Evolutionary conservation across 1,140 invertebrate genomes (phyloP).

Genomic region (Polyergus mexicanus): DNA sequence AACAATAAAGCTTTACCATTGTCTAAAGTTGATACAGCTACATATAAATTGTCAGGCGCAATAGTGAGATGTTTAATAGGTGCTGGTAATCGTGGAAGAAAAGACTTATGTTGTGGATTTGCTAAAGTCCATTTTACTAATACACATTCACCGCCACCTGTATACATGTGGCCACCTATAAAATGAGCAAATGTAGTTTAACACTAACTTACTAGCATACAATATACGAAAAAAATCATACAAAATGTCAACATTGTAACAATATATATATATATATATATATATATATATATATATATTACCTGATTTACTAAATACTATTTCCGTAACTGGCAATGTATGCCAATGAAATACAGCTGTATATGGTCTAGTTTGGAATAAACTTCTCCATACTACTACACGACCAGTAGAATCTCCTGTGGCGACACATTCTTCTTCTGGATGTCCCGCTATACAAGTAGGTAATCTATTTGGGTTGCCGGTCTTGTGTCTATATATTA

Average conservation of each 20-base stretch:
- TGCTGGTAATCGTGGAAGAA: slow-evolving; percentile 91
- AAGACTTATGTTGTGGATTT: slow-evolving; percentile 87
- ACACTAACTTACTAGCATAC: not conserved
- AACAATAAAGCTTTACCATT: slow-evolving; percentile 88
- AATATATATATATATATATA: not conserved
- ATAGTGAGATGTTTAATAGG: slow-evolving; percentile 90
- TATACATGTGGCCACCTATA: slow-evolving; percentile 90
- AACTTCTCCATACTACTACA: slow-evolving; percentile 89
- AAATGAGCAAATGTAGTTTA: slow-evolving; percentile 52
- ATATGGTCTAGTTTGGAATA: slow-evolving; percentile 81
- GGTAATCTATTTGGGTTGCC: slow-evolving; percentile 85
- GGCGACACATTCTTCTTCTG: slow-evolving; percentile 89
- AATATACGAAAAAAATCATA: not conserved
- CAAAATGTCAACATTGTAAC: slow-evolving; percentile 50
- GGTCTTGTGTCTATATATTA: slow-evolving; percentile 72
- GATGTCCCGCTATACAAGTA: slow-evolving; percentile 91
- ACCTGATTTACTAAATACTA: slow-evolving; percentile 91
- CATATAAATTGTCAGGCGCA: slow-evolving; percentile 89
- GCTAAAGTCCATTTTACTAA: slow-evolving; percentile 92
- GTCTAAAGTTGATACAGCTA: slow-evolving; percentile 91
- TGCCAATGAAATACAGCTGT: slow-evolving; percentile 93
- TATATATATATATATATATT: slow-evolving; percentile 63
- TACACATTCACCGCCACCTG: slow-evolving; percentile 92
- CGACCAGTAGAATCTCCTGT: slow-evolving; percentile 91
- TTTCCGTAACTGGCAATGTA: slow-evolving; percentile 90